Evolutionary conservation across 1,140 invertebrate species (phyloP).

Genomic region (Drosophila dunni): DNA sequence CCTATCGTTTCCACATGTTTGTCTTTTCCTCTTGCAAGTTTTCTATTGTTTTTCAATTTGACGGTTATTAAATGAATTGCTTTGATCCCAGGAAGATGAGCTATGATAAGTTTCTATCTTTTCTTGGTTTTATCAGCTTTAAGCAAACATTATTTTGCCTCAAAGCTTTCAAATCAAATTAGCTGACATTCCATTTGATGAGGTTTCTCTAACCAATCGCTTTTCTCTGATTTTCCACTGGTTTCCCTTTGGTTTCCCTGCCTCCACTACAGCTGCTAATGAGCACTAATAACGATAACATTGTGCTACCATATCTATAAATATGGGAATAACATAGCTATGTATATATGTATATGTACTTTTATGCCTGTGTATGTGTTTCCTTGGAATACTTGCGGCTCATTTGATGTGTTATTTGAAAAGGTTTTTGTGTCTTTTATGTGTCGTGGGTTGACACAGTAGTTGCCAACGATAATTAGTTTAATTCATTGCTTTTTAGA

Average conservation of each 20-base stretch:
- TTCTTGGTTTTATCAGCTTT: background rate
- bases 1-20: conserved; percentile 8
- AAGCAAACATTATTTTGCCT: conserved; percentile 27
- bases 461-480: too few species aligned
- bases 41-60: conserved; percentile 32
- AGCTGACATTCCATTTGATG: conserved; percentile 42
- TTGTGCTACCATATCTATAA: conserved; percentile 47
- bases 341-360: conserved; percentile 13
- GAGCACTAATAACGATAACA: conserved; percentile 78
- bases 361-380: background rate
- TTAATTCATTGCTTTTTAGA: too few species aligned
- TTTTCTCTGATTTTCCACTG: conserved; percentile 7
- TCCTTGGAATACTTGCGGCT: too few species aligned
- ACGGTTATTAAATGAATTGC: conserved; percentile 53
- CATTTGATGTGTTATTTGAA: too few species aligned
- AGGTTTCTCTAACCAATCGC: conserved; percentile 35
- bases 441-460: too few species aligned
- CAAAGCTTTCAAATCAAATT: conserved; percentile 42
- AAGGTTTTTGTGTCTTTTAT: too few species aligned
- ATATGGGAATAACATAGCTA: background rate
- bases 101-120: background rate
- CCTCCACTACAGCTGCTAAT: conserved; percentile 63
- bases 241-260: conserved; percentile 8
- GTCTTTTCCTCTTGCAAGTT: conserved; percentile 20
- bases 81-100: conserved; percentile 22